Conservation (phyloP, 2,888 invertebrate genomes). For the Cremastinae sp. region DNA sequence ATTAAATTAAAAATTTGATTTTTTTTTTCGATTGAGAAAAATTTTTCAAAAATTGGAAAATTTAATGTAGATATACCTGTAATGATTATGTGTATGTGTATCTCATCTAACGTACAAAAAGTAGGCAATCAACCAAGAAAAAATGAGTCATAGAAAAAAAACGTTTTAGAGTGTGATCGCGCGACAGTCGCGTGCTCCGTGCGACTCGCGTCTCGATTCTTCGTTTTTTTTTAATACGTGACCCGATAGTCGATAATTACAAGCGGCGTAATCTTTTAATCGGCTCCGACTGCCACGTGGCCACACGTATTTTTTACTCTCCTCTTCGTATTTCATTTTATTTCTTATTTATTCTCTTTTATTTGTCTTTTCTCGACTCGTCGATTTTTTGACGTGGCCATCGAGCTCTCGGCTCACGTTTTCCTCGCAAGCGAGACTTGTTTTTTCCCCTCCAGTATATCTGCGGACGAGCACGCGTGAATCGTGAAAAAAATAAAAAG, state of each 20-base stretch:
- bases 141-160: not conserved
- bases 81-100: no score
- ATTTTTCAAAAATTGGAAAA: no score
- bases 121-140: no score
- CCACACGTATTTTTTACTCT: conserved; percentile 39
- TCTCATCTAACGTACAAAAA: no score
- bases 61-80: no score
- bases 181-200: conserved; percentile 66
- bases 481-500: no score
- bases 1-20: no score
- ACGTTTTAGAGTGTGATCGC: conserved; percentile 18
- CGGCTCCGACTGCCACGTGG: conserved; percentile 56
- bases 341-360: no score
- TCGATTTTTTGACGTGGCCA: conserved; percentile 37
- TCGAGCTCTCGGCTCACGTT: conserved; percentile 59
- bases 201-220: conserved; percentile 49
- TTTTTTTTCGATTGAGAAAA: no score
- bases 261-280: conserved; percentile 61
- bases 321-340: no score
- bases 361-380: not conserved
- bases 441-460: conserved; percentile 20
- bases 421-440: conserved; percentile 34
- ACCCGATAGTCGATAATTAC: conserved; percentile 61
- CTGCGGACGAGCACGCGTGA: conserved; percentile 10
- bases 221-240: conserved; percentile 47